A percentile compares a stretch with the other conserved stretches of the same genome.
phyloP scores from a whole-genome alignment of 2,888 invertebrate genomes.

The Andrena camellia region DNA sequence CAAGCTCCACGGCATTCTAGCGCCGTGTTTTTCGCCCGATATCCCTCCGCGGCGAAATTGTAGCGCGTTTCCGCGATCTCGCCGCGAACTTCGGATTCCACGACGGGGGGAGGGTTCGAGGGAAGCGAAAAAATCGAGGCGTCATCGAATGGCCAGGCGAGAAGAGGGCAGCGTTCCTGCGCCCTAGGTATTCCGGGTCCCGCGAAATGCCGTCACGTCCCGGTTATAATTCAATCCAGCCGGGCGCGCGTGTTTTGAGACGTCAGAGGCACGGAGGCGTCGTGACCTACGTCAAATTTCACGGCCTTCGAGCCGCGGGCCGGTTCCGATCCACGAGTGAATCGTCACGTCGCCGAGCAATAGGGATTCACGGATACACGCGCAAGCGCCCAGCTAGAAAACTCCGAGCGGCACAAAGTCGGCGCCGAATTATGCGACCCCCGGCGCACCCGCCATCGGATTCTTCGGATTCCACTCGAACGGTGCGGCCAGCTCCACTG shows the following conservation, averaged over 20 bases:
- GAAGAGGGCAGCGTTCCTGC: slow-evolving; percentile 17
- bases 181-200: slow-evolving; percentile 35
- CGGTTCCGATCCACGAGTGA: slow-evolving; percentile 36
- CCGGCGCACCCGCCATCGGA: slow-evolving; percentile 30
- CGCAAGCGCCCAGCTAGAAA: slow-evolving; percentile 27
- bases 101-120: neutral
- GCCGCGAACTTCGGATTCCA: neutral
- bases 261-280: slow-evolving; percentile 53
- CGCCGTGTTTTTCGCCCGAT: neutral
- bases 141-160: neutral
- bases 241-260: slow-evolving; percentile 40
- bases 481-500: neutral
- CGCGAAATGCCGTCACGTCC: slow-evolving; percentile 46
- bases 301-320: slow-evolving; percentile 51
- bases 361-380: slow-evolving; percentile 8
- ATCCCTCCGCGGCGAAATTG: neutral
- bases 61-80: neutral
- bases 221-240: slow-evolving; percentile 53
- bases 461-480: slow-evolving; percentile 41
- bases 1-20: slow-evolving; percentile 1
- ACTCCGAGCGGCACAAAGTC: slow-evolving; percentile 37
- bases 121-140: neutral
- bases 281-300: slow-evolving; percentile 77
- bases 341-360: slow-evolving; percentile 59
- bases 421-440: slow-evolving; percentile 49